Percentiles rank a stretch among this genome's conserved stretches.
These are phyloP conservation scores for Melolontha melolontha DNA, from an alignment of 2,888 invertebrate species.

Conservation along the genomic window DNA sequence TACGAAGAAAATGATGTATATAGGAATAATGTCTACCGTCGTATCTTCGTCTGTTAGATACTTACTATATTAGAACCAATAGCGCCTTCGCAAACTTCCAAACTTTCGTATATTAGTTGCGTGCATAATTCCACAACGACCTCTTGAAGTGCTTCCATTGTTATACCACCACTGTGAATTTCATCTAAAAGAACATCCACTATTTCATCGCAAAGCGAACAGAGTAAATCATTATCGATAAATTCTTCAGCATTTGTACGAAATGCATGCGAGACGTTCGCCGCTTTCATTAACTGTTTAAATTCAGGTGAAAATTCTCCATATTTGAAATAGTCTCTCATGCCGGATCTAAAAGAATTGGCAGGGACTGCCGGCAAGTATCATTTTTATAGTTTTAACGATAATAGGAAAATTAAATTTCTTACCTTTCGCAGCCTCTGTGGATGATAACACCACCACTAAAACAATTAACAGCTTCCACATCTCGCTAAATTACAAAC, in stretches of 20 bases:
- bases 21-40: too few relatives aligned
- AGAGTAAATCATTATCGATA: slow-evolving; percentile 58
- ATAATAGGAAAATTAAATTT: background rate
- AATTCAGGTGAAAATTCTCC: slow-evolving; percentile 21
- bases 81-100: slow-evolving; percentile 72
- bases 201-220: slow-evolving; percentile 67
- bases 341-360: slow-evolving; percentile 20
- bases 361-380: background rate
- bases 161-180: slow-evolving; percentile 65
- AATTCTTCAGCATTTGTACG: slow-evolving; percentile 10
- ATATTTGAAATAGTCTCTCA: slow-evolving; percentile 23
- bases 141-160: slow-evolving; percentile 64
- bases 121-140: slow-evolving; percentile 69
- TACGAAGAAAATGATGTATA: too few relatives aligned
- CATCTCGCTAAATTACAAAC: slow-evolving; percentile 4
- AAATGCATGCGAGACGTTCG: slow-evolving; percentile 31
- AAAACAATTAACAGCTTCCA: background rate
- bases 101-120: slow-evolving; percentile 69
- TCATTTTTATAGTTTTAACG: background rate
- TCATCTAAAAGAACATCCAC: slow-evolving; percentile 63
- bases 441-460: slow-evolving; percentile 1
- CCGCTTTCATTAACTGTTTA: slow-evolving; percentile 10
- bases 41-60: slow-evolving; percentile 40
- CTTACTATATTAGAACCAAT: slow-evolving; percentile 73
- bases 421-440: background rate